Conservation (phyloP, 2,797 vertebrate species). For the Gymnoscopelus microlampas region DNA sequence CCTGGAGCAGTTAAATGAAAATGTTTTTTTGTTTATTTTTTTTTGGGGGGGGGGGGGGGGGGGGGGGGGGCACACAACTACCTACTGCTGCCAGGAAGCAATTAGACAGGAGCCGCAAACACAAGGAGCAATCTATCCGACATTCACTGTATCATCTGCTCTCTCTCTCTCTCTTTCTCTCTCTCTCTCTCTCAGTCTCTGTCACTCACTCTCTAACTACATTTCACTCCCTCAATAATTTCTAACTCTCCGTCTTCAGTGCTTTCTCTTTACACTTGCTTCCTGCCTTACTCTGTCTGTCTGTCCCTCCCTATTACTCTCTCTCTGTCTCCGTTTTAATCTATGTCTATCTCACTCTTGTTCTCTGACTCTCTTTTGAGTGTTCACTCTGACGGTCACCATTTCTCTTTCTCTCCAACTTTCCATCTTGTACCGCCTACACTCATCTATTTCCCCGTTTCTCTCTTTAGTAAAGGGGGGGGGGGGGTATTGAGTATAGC, state of each 20-base stretch:
- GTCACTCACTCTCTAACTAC: slow-evolving; percentile 28
- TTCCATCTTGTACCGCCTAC: too few species aligned
- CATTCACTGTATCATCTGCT: background rate
- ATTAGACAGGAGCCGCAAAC: slow-evolving; percentile 65
- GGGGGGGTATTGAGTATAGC: too few species aligned
- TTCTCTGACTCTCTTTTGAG: slow-evolving; percentile 2
- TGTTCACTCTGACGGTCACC: background rate
- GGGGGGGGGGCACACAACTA: slow-evolving; percentile 67
- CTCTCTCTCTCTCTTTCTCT: background rate
- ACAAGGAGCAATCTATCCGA: slow-evolving; percentile 35
- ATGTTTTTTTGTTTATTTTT: slow-evolving; percentile 20
- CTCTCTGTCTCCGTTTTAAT: slow-evolving; percentile 20
- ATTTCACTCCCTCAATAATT: background rate
- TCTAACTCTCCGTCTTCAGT: background rate
- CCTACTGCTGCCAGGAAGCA: slow-evolving; percentile 73
- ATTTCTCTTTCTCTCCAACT: too few species aligned
- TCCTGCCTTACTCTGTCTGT: too few species aligned
- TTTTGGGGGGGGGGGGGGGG: too few species aligned
- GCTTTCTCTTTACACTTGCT: too few species aligned
- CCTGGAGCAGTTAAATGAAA: slow-evolving; percentile 79
- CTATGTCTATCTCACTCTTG: slow-evolving; percentile 17
- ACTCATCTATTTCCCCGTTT: slow-evolving; percentile 21
- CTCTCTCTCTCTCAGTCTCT: slow-evolving; percentile 8
- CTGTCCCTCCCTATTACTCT: slow-evolving; percentile 25
- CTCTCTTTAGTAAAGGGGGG: too few species aligned